A percentile compares a stretch with the other conserved stretches of the same genome.
These are phyloP conservation scores for Sphenodon punctatus DNA, from an alignment of 2,797 vertebrate genomes.

Conservation along the genomic window DNA sequence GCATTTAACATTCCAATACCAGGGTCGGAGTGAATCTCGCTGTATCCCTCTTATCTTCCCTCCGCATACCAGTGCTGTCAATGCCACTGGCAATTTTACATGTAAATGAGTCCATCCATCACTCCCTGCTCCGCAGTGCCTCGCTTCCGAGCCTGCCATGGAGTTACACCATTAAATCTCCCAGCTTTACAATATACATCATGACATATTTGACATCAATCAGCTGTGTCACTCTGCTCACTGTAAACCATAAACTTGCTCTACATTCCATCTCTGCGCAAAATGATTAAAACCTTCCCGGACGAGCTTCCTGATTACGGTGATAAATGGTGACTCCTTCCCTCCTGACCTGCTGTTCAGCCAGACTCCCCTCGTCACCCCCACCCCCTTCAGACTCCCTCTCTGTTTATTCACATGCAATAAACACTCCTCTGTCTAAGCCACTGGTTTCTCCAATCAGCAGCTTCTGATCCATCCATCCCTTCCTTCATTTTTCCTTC, in stretches of 20 bases:
- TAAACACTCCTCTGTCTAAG: neutral
- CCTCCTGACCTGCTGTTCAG: conserved; percentile 8
- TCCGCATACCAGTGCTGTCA: conserved; percentile 74
- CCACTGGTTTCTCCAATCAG: neutral
- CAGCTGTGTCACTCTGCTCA: conserved; percentile 79
- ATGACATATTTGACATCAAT: conserved; percentile 85
- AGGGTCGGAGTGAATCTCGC: conserved; percentile 73
- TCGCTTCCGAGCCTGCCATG: conserved; percentile 74
- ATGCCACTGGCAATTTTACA: conserved; percentile 80
- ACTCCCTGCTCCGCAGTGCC: conserved; percentile 71
- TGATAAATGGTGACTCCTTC: conserved; percentile 65
- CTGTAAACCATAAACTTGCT: conserved; percentile 79
- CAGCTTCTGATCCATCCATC: neutral
- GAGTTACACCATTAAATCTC: conserved; percentile 82
- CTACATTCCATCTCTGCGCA: conserved; percentile 66
- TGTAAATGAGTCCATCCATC: conserved; percentile 84
- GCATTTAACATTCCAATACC: conserved; percentile 72
- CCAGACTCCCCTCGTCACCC: neutral
- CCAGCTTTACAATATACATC: conserved; percentile 81
- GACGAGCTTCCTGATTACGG: conserved; percentile 69
- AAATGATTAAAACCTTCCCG: conserved; percentile 75
- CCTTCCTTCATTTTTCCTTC: neutral
- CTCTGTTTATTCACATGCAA: neutral
- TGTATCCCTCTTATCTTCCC: conserved; percentile 73
- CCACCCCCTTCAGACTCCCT: neutral